Evolutionary conservation across 2,888 invertebrate species (phyloP).

Genomic region (Eupsilia transversa): DNA sequence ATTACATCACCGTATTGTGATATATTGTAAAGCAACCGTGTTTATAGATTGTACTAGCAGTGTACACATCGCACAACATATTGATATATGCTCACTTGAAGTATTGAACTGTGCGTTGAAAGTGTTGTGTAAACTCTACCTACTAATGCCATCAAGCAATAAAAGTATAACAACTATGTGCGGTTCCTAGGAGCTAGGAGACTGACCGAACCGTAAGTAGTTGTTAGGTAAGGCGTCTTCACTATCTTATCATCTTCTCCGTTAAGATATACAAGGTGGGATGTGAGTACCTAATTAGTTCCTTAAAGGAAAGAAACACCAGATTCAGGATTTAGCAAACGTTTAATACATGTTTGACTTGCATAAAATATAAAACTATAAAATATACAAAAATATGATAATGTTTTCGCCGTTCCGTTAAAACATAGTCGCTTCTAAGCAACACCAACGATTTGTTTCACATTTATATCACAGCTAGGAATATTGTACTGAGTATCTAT

Average conservation of each 20-base stretch:
- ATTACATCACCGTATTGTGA: background rate
- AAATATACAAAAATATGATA: conserved; percentile 45
- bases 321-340: conserved; percentile 57
- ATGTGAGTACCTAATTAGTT: background rate
- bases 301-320: conserved; percentile 10
- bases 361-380: conserved; percentile 32
- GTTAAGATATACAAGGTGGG: no score
- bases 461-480: conserved; percentile 74
- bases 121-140: background rate
- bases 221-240: background rate
- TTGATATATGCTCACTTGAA: conserved; percentile 25
- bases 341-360: conserved; percentile 70
- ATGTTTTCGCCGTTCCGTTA: conserved; percentile 6
- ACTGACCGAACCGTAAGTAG: no score
- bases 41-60: background rate
- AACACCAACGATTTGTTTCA: conserved; percentile 4
- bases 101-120: background rate
- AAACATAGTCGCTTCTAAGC: background rate
- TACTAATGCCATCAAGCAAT: background rate
- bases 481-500: conserved; percentile 73
- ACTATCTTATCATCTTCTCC: background rate
- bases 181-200: background rate
- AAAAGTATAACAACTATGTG: background rate
- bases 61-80: background rate
- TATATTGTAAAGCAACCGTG: background rate